A percentile compares a stretch with the other conserved stretches of the same genome.
Evolutionary conservation across 1,140 invertebrate genomes (phyloP).

Genomic region (Diorhabda elongata): DNA sequence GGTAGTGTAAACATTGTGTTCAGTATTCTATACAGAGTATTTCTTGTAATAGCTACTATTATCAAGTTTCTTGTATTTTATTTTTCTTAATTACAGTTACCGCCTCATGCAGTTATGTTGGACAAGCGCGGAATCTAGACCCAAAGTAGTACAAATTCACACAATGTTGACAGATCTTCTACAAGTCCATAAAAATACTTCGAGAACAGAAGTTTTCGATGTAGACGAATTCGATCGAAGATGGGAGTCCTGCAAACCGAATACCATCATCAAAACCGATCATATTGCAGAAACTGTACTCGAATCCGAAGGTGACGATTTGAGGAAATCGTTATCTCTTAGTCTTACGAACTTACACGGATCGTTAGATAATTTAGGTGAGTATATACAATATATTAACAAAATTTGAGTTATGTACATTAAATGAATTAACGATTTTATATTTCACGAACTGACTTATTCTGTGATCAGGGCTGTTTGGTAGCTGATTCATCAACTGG

Average conservation of each 20-base stretch:
- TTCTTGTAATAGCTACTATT: too few relatives aligned
- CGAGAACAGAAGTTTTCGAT: conserved; percentile 35
- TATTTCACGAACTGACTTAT: too few relatives aligned
- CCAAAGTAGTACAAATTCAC: conserved; percentile 53
- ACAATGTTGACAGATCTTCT: conserved; percentile 56
- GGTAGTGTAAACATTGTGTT: too few relatives aligned
- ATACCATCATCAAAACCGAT: conserved; percentile 56
- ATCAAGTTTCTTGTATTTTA: too few relatives aligned
- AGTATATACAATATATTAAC: background rate
- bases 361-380: conserved; percentile 55
- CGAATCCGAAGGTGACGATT: conserved; percentile 18
- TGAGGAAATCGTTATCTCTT: conserved; percentile 38
- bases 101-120: conserved; percentile 66
- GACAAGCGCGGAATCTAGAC: conserved; percentile 49
- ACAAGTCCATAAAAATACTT: conserved; percentile 46
- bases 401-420: too few relatives aligned
- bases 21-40: too few relatives aligned
- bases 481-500: too few relatives aligned
- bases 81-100: conserved; percentile 50
- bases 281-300: conserved; percentile 46
- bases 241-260: conserved; percentile 62
- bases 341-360: conserved; percentile 59
- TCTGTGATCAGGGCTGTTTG: too few relatives aligned
- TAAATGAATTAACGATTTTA: too few relatives aligned
- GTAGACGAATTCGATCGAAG: conserved; percentile 64